phyloP scores from a whole-genome alignment of 2,888 invertebrate species.

The Operophtera brumata region DNA sequence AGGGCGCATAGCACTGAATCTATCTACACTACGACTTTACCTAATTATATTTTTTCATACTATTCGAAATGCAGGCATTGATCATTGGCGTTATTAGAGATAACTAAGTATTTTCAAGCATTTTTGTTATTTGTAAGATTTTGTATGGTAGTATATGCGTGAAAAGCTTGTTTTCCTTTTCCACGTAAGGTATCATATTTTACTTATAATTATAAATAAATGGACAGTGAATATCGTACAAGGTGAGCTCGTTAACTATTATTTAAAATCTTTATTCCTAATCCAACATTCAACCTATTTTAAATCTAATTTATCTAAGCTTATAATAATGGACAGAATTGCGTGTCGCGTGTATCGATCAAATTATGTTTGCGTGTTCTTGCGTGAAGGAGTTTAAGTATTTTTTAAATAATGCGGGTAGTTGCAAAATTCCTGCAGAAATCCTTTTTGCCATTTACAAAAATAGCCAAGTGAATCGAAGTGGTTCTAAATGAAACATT shows the following conservation, averaged over 20 bases:
- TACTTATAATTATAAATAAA: constrained; percentile 37
- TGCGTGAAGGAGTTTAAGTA: constrained; percentile 16
- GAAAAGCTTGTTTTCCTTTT: not conserved
- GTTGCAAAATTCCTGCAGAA: not conserved
- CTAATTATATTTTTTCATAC: not conserved
- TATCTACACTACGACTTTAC: not conserved
- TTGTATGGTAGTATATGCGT: not conserved
- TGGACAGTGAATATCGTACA: constrained; percentile 71
- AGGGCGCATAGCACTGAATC: not conserved
- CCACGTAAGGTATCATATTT: not conserved
- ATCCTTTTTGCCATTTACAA: not conserved
- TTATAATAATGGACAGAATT: constrained; percentile 79
- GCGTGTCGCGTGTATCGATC: constrained; percentile 71
- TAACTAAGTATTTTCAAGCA: not conserved
- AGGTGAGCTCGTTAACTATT: constrained; percentile 56
- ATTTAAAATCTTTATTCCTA: constrained; percentile 55
- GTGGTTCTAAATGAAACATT: not conserved
- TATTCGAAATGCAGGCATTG: constrained; percentile 6
- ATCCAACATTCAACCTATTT: constrained; percentile 55
- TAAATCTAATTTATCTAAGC: constrained; percentile 40
- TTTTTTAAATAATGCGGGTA: constrained; percentile 10
- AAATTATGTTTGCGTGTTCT: constrained; percentile 48
- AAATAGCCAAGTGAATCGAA: not conserved
- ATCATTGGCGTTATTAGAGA: not conserved
- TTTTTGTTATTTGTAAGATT: not conserved